Evolutionary conservation across 53 echinoderm and acorn worm genomes (phyloP), one percentile per base, ranked within the genome.

Genomic region (Paelopatides confundens): DNA sequence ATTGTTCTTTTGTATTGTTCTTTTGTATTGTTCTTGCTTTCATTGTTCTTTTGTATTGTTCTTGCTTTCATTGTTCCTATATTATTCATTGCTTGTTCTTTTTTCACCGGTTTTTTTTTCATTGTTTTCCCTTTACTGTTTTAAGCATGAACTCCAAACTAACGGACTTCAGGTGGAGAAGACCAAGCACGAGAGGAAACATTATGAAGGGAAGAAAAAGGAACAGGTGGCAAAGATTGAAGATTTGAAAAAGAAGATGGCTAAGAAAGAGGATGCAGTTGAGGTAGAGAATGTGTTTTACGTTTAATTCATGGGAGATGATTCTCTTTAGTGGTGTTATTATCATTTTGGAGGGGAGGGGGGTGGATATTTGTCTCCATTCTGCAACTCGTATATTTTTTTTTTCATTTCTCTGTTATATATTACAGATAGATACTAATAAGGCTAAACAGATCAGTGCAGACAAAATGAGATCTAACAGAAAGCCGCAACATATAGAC

Each of bases 191-290:
- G 82, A 93, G 63, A 66, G 87, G 32, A 88, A 62, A 62, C 96
- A 94, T 47, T 96, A 96, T 71, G 93, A 83, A 2, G 91, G 79
- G 17, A 96, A 96, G 93, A 94, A 87, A 83, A 93, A 85, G 31
- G 96, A 91, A 62, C 91, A 95, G 35, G 1, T 87, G 29, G 65
- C 62, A 52, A 85, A 85, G 35, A 65, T 96, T 24, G 76, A 52
- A 38, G 91, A 81, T 2, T 47, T 94, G 85, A 66, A 62, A 82
- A 93, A 89, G 65, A 83, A 50, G 31, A 47, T 34, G 21, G 83
- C 90, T 3, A 71, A 82, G 14, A 86, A 92, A 63, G 29, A 63
- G 50, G 82, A 85, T 48, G 63, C 65, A 33, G 90, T 94, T 2
- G 67, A 93, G 87, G 96, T 96, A 52, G 32, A 88, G 38, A 21